A percentile compares a stretch with the other conserved stretches of the same genome.
Evolutionary conservation across 1,140 invertebrate genomes (phyloP).

Genomic region (Drusus annulatus): DNA sequence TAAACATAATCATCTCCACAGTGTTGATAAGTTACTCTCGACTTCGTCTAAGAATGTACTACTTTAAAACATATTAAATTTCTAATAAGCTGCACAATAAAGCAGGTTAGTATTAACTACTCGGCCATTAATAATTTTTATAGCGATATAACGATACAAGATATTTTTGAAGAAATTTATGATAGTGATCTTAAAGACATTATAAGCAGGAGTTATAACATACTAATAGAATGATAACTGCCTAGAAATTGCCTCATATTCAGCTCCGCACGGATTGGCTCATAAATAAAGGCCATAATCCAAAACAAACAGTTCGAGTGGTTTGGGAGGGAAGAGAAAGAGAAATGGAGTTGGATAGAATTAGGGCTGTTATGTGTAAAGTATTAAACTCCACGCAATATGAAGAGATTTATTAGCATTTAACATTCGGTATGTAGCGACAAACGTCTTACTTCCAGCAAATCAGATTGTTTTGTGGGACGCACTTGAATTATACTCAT

Average conservation of each 20-base stretch:
- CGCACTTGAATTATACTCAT: neutral
- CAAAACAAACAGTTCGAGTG: conserved; percentile 25
- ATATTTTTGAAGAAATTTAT: too few relatives aligned
- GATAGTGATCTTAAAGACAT: conserved; percentile 1
- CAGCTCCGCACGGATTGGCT: conserved; percentile 26
- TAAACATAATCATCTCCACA: too few relatives aligned
- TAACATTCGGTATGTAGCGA: conserved; percentile 39
- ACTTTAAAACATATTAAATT: too few relatives aligned
- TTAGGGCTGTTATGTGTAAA: conserved; percentile 44
- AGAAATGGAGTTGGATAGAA: neutral
- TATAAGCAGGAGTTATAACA: neutral
- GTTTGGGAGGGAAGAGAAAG: neutral
- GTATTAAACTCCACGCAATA: conserved; percentile 39
- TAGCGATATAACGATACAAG: too few relatives aligned
- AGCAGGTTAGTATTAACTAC: too few relatives aligned
- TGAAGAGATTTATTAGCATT: conserved; percentile 42
- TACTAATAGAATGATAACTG: conserved; percentile 29
- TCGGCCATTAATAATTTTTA: too few relatives aligned
- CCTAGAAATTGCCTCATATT: conserved; percentile 23
- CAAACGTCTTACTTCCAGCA: conserved; percentile 8
- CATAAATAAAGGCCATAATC: conserved; percentile 33
- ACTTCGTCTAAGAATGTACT: too few relatives aligned
- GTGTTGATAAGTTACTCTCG: too few relatives aligned
- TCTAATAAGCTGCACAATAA: too few relatives aligned
- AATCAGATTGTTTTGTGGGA: conserved; percentile 2